phyloP scores from a whole-genome alignment of 1,140 invertebrate genomes.

The Akabosia matsudoensis region DNA sequence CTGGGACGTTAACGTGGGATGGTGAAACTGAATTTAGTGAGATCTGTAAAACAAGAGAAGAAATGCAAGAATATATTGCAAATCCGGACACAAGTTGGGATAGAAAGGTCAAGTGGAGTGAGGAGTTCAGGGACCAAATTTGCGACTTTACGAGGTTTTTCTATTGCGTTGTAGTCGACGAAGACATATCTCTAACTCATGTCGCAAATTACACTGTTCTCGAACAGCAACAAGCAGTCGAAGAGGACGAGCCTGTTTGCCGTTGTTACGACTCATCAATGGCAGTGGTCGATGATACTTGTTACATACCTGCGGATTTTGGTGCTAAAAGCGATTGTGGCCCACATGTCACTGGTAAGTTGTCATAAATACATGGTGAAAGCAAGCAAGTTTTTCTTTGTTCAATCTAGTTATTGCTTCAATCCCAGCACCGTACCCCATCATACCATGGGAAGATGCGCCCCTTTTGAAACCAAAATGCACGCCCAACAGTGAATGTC shows the following conservation, averaged over 20 bases:
- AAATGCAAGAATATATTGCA: neutral
- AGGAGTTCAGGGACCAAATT: neutral
- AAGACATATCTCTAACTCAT: neutral
- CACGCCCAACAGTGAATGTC: constrained; percentile 1
- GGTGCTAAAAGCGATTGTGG: neutral
- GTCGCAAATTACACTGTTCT: no score
- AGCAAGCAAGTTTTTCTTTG: no score
- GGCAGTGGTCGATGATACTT: neutral
- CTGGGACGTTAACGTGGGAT: neutral
- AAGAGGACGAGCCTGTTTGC: neutral
- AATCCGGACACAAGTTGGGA: neutral
- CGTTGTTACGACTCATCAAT: constrained; percentile 3
- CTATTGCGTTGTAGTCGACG: neutral
- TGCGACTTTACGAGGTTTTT: constrained; percentile 12
- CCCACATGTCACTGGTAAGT: neutral
- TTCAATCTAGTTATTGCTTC: no score
- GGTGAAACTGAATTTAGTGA: neutral
- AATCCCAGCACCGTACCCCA: neutral
- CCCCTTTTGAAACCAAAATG: neutral
- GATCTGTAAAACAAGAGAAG: neutral
- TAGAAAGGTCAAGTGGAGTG: neutral
- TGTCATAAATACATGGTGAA: no score
- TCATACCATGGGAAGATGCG: neutral
- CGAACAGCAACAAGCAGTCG: neutral
- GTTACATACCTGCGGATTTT: neutral